Conservation (phyloP, 2,797 vertebrate species). For the Sebastes vulpes region DNA sequence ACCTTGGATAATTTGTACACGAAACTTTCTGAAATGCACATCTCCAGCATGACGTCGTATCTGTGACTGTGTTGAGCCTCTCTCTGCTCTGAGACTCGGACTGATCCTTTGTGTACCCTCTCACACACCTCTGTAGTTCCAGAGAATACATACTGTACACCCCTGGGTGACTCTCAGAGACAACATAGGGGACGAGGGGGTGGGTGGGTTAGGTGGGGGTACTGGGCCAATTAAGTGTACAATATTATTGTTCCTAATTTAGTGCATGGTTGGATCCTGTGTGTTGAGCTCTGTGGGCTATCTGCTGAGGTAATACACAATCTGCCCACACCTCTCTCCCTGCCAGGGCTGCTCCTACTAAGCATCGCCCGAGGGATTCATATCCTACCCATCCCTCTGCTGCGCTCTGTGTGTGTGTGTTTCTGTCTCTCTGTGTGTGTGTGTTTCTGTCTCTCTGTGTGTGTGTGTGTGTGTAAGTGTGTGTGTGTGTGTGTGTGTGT, state of each 20-base stretch:
- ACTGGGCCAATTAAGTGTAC: constrained; percentile 92
- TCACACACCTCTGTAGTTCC: constrained; percentile 64
- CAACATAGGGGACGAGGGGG: constrained; percentile 50
- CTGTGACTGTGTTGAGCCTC: constrained; percentile 15
- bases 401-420: background rate
- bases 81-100: constrained; percentile 22
- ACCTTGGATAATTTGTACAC: background rate
- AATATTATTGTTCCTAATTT: constrained; percentile 99
- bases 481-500: background rate
- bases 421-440: background rate
- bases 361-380: constrained; percentile 95
- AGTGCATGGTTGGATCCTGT: constrained; percentile 98
- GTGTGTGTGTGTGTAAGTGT: too few species aligned
- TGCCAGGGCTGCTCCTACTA: constrained; percentile 95
- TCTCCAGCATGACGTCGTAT: background rate
- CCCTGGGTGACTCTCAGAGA: constrained; percentile 75
- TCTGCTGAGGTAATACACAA: constrained; percentile 95
- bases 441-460: background rate
- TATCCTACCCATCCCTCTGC: constrained; percentile 73
- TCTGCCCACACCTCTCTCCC: constrained; percentile 94
- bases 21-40: background rate
- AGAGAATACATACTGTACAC: constrained; percentile 75
- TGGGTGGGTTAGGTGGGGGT: constrained; percentile 60
- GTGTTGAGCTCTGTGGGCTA: constrained; percentile 96
- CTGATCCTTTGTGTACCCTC: constrained; percentile 50